phyloP scores from a whole-genome alignment of 2,113 vertebrate species.

The Zapus hudsonius region DNA sequence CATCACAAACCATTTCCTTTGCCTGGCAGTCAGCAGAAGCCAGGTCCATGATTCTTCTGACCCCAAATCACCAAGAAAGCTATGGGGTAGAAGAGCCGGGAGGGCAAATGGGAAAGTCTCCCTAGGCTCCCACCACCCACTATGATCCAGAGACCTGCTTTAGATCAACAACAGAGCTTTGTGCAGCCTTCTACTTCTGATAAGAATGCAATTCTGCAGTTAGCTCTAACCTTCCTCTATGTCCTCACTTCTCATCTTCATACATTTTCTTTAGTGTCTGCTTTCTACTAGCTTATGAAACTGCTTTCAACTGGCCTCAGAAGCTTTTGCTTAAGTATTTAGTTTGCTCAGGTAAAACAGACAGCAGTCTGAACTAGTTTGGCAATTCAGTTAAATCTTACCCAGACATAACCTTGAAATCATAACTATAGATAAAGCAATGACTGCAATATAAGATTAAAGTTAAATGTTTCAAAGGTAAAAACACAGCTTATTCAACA shows the following conservation, averaged over 20 bases:
- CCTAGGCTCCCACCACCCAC: not conserved
- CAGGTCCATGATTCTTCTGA: not conserved
- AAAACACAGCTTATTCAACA: slow-evolving; percentile 26
- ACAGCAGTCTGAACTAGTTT: not conserved
- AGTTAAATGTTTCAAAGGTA: slow-evolving; percentile 52
- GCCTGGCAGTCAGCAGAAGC: not conserved
- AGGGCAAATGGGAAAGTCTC: not conserved
- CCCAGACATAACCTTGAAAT: not conserved
- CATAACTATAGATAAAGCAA: slow-evolving; percentile 27
- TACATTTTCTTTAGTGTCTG: not conserved
- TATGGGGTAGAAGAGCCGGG: not conserved
- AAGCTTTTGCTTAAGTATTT: not conserved
- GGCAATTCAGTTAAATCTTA: slow-evolving; percentile 20
- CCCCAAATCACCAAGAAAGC: not conserved
- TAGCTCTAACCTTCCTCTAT: slow-evolving; percentile 32
- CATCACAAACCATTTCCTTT: not conserved
- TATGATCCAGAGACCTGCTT: slow-evolving; percentile 25
- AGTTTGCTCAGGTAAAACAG: slow-evolving; percentile 54
- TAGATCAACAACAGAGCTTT: slow-evolving; percentile 37
- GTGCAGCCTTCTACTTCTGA: slow-evolving; percentile 37
- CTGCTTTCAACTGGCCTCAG: not conserved
- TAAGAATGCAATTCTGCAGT: slow-evolving; percentile 39
- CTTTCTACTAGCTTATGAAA: not conserved
- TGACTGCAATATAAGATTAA: not conserved
- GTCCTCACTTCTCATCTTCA: slow-evolving; percentile 29